Evolutionary conservation across 2,888 invertebrate genomes (phyloP), one percentile per base, ranked within the genome.

Genomic region (Incurvaria masculella): DNA sequence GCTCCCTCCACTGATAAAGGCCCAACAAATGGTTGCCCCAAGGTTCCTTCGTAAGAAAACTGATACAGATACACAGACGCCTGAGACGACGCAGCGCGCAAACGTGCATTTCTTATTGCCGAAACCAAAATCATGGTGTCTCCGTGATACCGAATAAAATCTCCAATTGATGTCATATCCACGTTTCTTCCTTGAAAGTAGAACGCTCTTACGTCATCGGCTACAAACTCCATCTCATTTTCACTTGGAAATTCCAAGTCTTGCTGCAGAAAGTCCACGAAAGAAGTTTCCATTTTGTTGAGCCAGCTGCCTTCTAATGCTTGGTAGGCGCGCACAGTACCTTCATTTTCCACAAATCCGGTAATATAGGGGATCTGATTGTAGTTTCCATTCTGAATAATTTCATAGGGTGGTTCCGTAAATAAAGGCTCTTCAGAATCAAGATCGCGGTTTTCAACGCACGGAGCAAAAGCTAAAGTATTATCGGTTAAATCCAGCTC

Each of bases 61-160:
- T 75, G 69, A 53, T 75, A 76, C 27, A 76, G 53, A 59, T 69
- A 75, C 2, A 68, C 55, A 17, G 62, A 53, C 14, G 56, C 50
- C 33, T 47, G 51, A 4, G 65, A 62, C 6, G 47, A 43, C 14
- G 47, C 16, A 1, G 63, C 62, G 38, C 76, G 64, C 41, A 67
- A 46, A 17, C 61, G 61, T 8, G 58, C 60, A 63, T 72, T 74
- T 56, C 69, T 64, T 42, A 75, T 58, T 40, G 69, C 57, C 20
- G 78, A 69, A 21, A 75, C 65, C 49, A 68, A 51, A 45, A 73
- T 66, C 68, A 74, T 69, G 2, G 70, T 72, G 52, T 76, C 74
- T 8, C 76, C 72, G 27, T 71, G 66, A 57, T 75, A 76, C 1
- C 46, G 39, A 4, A 75, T 53, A 51, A 66, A 74, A 19, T 65